Evolutionary conservation across 2,888 invertebrate species (phyloP), one percentile per base, ranked within the genome.

Genomic region (Aphodius granarius): DNA sequence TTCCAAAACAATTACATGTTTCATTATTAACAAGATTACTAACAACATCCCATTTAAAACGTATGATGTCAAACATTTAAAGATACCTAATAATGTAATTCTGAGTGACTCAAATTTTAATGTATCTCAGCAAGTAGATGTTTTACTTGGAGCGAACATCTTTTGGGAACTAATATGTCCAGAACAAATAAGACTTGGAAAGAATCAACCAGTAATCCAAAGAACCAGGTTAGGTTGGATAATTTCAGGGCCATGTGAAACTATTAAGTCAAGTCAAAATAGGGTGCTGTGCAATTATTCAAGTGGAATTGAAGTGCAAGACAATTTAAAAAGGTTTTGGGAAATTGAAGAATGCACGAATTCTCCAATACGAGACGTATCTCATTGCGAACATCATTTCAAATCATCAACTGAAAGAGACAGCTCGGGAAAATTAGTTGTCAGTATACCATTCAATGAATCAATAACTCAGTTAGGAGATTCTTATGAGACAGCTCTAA

Each of bases 181-280:
- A 15, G 74, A 43, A 18, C n/a, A 70, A 13, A 68, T 62, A n/a
- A 71, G 17, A 19, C 71, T 71, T 64, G 64, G 64, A 13, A 71
- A 43, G 16, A 6, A 22, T n/a, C 5, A 23, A 5, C 23, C 15
- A 16, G 70, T 70, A 13, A 20, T 74, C 15, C 74, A 74, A 43
- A 74, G 63, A 74, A 71, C 74, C 4, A 4, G 15, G 62, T 20
- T 74, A 3, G 74, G 74, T 3, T 74, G 74, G 74, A 43, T 74
- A 9, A 15, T 74, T 18, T 20, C 70, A 0, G 74, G 74, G 0
- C 13, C 74, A 3, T 18, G 3, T 15, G n/a, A 20, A 63, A n/a
- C 19, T 19, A 16, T 65, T 23, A 4, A 15, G 9, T 5, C 65
- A 5, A 65, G 9, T 16, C 3, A 9, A 16, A 3, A 5, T 17